Conservation (phyloP, 2,888 invertebrate genomes). For the Drosophila lacicola region DNA sequence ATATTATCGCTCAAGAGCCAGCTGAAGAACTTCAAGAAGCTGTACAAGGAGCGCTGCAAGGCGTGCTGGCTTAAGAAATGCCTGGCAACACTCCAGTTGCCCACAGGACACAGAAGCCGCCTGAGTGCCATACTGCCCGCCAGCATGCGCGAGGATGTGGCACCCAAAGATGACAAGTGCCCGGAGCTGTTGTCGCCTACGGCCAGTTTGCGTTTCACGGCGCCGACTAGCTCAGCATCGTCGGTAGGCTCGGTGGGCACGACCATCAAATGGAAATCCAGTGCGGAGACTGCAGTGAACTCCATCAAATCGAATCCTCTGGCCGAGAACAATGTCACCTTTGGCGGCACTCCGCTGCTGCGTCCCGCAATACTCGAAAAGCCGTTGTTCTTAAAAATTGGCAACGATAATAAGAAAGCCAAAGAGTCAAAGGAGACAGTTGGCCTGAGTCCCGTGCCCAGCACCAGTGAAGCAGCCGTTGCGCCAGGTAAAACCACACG, state of each 20-base stretch:
- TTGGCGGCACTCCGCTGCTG: constrained; percentile 82
- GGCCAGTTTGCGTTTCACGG: constrained; percentile 49
- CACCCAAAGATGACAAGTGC: constrained; percentile 60
- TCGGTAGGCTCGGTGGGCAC: constrained; percentile 17
- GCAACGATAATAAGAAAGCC: constrained; percentile 40
- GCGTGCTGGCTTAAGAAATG: constrained; percentile 96
- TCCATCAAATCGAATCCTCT: constrained; percentile 79
- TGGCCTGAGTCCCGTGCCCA: constrained; percentile 30
- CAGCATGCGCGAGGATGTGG: constrained; percentile 64
- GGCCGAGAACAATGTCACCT: constrained; percentile 83
- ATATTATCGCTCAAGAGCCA: constrained; percentile 90
- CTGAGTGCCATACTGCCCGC: constrained; percentile 89
- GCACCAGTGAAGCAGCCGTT: constrained; percentile 29
- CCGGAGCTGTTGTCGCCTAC: constrained; percentile 63
- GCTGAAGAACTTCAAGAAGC: constrained; percentile 86
- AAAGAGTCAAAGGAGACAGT: constrained; percentile 38
- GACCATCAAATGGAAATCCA: constrained; percentile 78
- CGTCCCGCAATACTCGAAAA: constrained; percentile 83
- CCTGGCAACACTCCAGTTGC: constrained; percentile 91
- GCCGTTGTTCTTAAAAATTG: constrained; percentile 77
- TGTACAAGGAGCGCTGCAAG: constrained; percentile 91
- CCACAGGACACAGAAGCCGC: constrained; percentile 88
- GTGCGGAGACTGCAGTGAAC: constrained; percentile 58
- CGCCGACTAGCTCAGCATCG: constrained; percentile 26
- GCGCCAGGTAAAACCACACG: constrained; percentile 48